A percentile compares a stretch with the other conserved stretches of the same genome.
phyloP scores from a whole-genome alignment of 2,113 vertebrate genomes.

The human region DNA sequence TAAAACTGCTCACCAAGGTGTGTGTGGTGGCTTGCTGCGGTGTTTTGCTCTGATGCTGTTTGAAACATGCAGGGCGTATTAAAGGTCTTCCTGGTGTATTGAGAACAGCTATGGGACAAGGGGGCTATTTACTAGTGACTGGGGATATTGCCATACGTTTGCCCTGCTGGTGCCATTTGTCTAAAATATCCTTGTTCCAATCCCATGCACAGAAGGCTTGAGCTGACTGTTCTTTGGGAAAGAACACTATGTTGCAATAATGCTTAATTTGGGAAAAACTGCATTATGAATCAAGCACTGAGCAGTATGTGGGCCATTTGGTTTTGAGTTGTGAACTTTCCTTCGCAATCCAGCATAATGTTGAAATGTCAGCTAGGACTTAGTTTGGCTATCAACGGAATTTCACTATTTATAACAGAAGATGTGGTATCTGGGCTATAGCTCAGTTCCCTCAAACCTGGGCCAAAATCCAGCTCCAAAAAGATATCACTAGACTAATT shows the following conservation, averaged over 20 bases:
- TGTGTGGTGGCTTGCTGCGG: rapidly evolving
- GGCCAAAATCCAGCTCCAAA: not conserved
- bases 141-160: not conserved
- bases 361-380: not conserved
- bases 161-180: not conserved
- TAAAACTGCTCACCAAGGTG: not conserved
- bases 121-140: not conserved
- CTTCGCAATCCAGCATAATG: not conserved
- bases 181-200: conserved; percentile 34
- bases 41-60: rapidly evolving
- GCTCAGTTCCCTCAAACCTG: not conserved
- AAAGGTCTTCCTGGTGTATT: not conserved
- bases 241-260: not conserved
- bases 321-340: not conserved
- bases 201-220: not conserved
- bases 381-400: not conserved
- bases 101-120: not conserved
- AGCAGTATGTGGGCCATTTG: not conserved
- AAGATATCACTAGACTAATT: not conserved
- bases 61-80: not conserved
- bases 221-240: not conserved
- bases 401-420: not conserved
- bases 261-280: not conserved
- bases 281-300: not conserved
- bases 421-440: not conserved